These are phyloP conservation scores for Aurelia coerulea DNA, from an alignment of 30 jellyfish, hydroid and myxozoan genomes.

Conservation along the genomic window DNA sequence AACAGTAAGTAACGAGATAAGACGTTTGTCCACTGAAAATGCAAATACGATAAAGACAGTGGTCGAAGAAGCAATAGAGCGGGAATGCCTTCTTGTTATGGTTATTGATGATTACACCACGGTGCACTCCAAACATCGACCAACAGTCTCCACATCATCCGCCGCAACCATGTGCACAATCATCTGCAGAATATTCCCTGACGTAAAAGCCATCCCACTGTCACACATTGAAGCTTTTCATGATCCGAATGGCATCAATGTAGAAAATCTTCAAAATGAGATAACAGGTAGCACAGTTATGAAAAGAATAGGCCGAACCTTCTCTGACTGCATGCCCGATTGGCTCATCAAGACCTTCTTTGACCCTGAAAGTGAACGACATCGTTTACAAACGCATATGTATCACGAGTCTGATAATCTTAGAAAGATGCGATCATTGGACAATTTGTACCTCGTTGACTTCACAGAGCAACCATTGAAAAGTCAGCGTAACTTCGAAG, in stretches of 20 bases:
- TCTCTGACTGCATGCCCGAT: not conserved
- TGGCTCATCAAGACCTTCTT: not conserved
- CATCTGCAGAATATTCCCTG: not conserved
- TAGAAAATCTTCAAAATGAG: not conserved
- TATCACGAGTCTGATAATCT: not conserved
- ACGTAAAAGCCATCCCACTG: not conserved
- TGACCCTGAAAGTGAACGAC: not conserved
- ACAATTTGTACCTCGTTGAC: conserved; percentile 1
- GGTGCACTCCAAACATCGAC: conserved; percentile 2
- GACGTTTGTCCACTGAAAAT: conserved; percentile 5
- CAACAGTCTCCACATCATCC: not conserved
- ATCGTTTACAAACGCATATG: not conserved
- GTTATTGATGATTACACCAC: conserved; percentile 33
- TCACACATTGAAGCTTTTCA: not conserved
- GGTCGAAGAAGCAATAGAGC: not conserved
- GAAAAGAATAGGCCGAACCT: not conserved
- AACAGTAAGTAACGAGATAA: conserved; percentile 26
- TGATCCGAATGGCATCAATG: not conserved
- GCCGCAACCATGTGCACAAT: not conserved
- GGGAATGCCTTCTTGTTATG: not conserved
- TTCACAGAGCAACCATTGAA: not conserved
- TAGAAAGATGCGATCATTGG: not conserved
- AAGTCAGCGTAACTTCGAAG: not conserved
- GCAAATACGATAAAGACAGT: conserved; percentile 9
- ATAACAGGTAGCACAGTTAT: not conserved